These are phyloP conservation scores for Chlorodrepanis virens DNA, from an alignment of 2,113 vertebrate species.

Conservation along the genomic window DNA sequence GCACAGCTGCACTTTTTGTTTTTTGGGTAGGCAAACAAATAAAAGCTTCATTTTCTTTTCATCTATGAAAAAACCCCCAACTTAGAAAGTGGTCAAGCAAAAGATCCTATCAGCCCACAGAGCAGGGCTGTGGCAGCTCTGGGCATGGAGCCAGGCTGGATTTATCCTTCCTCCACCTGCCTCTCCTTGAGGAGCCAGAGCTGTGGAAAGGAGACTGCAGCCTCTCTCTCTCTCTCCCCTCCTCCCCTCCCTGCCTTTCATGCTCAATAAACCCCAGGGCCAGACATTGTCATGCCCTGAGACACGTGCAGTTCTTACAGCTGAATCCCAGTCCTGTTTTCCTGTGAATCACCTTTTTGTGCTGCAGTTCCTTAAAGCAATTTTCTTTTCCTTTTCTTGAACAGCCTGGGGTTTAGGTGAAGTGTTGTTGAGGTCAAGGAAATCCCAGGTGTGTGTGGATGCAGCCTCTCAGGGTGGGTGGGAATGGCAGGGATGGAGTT, in stretches of 20 bases:
- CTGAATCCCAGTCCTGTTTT: background rate
- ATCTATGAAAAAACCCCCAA: background rate
- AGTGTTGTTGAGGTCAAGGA: background rate
- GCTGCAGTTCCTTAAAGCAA: background rate
- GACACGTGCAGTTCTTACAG: accelerated
- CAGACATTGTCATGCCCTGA: background rate
- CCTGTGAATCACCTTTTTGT: background rate
- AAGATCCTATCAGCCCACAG: accelerated
- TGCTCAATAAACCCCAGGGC: background rate
- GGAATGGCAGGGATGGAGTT: background rate
- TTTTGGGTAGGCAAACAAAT: background rate
- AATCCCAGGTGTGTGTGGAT: background rate
- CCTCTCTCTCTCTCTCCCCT: background rate
- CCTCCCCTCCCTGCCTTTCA: background rate
- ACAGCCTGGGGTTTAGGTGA: background rate
- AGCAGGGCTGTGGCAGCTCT: background rate
- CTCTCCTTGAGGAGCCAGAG: background rate
- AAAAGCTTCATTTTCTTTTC: background rate
- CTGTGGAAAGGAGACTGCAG: background rate
- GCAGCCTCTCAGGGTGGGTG: background rate
- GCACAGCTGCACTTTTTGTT: background rate
- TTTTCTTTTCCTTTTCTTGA: background rate
- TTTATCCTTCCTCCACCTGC: constrained; percentile 8
- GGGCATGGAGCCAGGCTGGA: background rate
- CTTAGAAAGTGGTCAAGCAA: background rate